Evolutionary conservation across 2,888 invertebrate genomes (phyloP).

Genomic region (Lycophotia porphyrea): DNA sequence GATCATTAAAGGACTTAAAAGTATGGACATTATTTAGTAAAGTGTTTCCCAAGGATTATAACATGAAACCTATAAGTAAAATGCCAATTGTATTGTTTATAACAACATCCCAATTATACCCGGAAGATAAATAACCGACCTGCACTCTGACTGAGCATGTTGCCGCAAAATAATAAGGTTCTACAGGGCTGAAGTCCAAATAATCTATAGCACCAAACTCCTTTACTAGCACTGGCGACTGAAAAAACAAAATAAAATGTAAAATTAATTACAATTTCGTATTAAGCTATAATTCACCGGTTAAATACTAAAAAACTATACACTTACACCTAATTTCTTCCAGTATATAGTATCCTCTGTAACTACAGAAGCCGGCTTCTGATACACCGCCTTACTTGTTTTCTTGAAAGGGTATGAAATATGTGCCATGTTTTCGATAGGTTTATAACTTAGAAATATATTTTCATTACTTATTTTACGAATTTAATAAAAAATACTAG

Average conservation of each 20-base stretch:
- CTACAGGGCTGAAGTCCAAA: constrained; percentile 96
- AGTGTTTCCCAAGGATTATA: not conserved
- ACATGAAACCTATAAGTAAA: not conserved
- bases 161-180: constrained; percentile 97
- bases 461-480: constrained; percentile 32
- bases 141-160: constrained; percentile 97
- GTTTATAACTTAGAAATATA: constrained; percentile 9
- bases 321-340: constrained; percentile 95
- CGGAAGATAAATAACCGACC: constrained; percentile 72
- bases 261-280: constrained; percentile 5
- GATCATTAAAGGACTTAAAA: not conserved
- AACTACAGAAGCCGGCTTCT: constrained; percentile 91
- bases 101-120: not conserved
- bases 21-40: not conserved
- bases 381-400: constrained; percentile 92
- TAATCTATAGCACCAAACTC: constrained; percentile 98
- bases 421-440: constrained; percentile 77
- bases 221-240: constrained; percentile 96
- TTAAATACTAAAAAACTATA: not conserved
- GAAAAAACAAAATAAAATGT: constrained; percentile 66
- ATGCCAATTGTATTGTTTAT: not conserved
- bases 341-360: constrained; percentile 96
- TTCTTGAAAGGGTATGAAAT: constrained; percentile 92
- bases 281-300: not conserved
- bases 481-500: not conserved